Conservation (phyloP, 2,797 vertebrate genomes). For the Syngnathus rostellatus region DNA sequence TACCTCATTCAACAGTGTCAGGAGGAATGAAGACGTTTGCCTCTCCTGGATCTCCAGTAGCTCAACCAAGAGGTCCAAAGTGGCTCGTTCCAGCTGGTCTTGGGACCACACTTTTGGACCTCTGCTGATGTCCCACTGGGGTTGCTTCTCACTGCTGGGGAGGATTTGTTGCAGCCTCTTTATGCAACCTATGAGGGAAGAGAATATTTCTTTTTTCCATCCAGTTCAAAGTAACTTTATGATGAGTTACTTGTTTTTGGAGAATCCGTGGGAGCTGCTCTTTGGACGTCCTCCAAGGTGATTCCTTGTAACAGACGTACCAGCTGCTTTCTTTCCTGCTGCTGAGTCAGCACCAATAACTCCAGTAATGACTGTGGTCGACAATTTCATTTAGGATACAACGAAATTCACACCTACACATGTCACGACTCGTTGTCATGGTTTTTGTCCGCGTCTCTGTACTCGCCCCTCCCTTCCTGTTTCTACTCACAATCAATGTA, state of each 20-base stretch:
- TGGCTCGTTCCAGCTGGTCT: slow-evolving; percentile 42
- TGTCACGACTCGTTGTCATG: no score
- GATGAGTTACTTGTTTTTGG: slow-evolving; percentile 27
- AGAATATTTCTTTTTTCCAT: neutral
- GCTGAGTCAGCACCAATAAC: slow-evolving; percentile 63
- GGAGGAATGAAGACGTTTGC: slow-evolving; percentile 44
- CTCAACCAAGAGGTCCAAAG: slow-evolving; percentile 47
- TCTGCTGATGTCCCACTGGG: slow-evolving; percentile 8
- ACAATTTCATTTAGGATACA: neutral
- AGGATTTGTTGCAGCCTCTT: slow-evolving; percentile 40
- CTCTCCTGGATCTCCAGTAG: slow-evolving; percentile 61
- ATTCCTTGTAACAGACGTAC: slow-evolving; percentile 50
- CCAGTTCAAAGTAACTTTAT: neutral
- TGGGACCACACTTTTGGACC: slow-evolving; percentile 1
- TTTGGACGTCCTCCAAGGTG: slow-evolving; percentile 52
- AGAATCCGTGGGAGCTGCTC: slow-evolving; percentile 9
- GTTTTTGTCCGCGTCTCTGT: no score
- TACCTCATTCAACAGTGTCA: slow-evolving; percentile 46
- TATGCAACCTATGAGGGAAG: slow-evolving; percentile 17
- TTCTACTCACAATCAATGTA: no score
- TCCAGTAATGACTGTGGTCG: slow-evolving; percentile 53
- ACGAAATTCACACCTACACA: neutral
- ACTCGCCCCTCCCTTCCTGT: no score
- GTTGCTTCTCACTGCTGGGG: neutral
- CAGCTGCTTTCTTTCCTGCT: slow-evolving; percentile 64